Percentiles rank a stretch among this genome's conserved stretches.
Evolutionary conservation across 2,113 vertebrate genomes (phyloP).

Genomic region (Entosphenus tridentatus): DNA sequence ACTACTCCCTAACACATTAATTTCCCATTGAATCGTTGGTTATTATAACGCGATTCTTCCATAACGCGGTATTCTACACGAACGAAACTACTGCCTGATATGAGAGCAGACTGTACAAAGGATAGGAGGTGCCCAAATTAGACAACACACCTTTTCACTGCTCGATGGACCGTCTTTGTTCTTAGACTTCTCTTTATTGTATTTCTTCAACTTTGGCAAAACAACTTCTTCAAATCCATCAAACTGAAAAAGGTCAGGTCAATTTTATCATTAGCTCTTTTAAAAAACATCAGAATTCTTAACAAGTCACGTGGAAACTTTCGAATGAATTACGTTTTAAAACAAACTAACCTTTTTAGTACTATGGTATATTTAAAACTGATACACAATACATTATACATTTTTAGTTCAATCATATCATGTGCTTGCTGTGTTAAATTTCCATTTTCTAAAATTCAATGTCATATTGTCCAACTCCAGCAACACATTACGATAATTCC

Average conservation of each 20-base stretch:
- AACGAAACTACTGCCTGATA: background rate
- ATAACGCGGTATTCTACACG: background rate
- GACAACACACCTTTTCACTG: background rate
- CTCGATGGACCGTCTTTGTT: background rate
- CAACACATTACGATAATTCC: no score
- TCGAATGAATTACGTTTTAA: no score
- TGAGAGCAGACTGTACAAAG: background rate
- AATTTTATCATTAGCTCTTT: no score
- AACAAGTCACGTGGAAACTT: no score
- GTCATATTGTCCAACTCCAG: no score
- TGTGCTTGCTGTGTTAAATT: no score
- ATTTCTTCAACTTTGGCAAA: constrained; percentile 2
- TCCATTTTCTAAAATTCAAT: no score
- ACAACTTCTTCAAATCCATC: constrained; percentile 7
- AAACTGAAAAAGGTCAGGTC: background rate
- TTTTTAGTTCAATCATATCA: no score
- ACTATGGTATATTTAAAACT: no score
- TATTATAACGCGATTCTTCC: background rate
- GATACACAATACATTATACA: no score
- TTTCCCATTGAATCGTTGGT: background rate
- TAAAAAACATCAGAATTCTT: no score
- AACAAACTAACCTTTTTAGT: no score
- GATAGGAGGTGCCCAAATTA: background rate
- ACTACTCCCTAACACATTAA: background rate
- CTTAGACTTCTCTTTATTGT: background rate